Evolutionary conservation across 2,888 invertebrate species (phyloP).

Genomic region (Megamerina dolium): DNA sequence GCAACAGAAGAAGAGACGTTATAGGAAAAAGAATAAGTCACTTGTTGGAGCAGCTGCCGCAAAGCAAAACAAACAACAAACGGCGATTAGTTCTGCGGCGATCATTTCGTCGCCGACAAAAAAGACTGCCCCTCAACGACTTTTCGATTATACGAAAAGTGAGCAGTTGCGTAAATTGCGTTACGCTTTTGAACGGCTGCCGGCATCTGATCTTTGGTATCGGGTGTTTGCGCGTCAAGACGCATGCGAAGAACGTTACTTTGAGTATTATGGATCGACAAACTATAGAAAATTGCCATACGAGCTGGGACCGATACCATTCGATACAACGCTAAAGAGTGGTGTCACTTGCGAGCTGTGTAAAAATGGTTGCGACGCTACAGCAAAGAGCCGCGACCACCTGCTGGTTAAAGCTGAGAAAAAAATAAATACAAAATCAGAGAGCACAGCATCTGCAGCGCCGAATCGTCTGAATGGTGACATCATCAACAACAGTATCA

Average conservation of each 20-base stretch:
- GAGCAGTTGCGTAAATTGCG: constrained; percentile 30
- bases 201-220: constrained; percentile 71
- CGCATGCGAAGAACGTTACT: constrained; percentile 60
- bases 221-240: constrained; percentile 73
- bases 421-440: constrained; percentile 11
- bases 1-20: too few species aligned
- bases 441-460: constrained; percentile 6
- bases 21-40: not conserved
- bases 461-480: constrained; percentile 5
- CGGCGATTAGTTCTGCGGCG: not conserved
- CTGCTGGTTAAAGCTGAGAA: not conserved
- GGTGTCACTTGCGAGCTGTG: constrained; percentile 51
- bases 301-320: constrained; percentile 63
- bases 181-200: constrained; percentile 63
- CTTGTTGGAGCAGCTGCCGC: not conserved
- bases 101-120: constrained; percentile 3
- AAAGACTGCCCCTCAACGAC: constrained; percentile 12
- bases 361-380: constrained; percentile 47
- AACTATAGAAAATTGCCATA: constrained; percentile 59
- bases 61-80: not conserved
- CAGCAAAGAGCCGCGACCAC: constrained; percentile 32
- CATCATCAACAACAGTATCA: constrained; percentile 1
- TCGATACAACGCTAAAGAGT: constrained; percentile 48
- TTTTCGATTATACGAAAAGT: constrained; percentile 36
- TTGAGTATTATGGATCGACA: constrained; percentile 50